phyloP scores from a whole-genome alignment of 2,888 invertebrate species.

The Orchesella flavescens region DNA sequence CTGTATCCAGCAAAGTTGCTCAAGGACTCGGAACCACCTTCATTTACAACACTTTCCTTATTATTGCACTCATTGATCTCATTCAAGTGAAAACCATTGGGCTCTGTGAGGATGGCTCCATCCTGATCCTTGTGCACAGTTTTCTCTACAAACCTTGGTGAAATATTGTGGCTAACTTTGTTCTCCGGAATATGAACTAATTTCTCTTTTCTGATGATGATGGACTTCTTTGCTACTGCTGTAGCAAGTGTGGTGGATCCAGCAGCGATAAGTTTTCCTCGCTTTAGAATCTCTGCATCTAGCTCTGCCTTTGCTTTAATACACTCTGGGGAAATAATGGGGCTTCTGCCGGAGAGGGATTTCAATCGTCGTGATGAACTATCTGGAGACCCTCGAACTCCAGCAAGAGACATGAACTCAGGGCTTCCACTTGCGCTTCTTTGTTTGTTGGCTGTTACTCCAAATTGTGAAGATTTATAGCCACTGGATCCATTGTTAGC shows the following conservation, averaged over 20 bases:
- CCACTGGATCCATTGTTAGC: background rate
- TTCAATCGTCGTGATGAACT: constrained; percentile 37
- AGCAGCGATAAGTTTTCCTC: constrained; percentile 41
- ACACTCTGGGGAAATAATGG: constrained; percentile 48
- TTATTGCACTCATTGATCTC: constrained; percentile 69
- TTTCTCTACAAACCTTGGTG: constrained; percentile 21
- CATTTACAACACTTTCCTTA: constrained; percentile 47
- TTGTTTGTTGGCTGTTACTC: constrained; percentile 20
- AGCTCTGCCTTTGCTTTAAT: constrained; percentile 57
- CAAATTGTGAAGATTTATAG: constrained; percentile 46
- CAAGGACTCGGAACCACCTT: constrained; percentile 59
- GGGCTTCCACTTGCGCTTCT: background rate
- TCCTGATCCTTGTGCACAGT: constrained; percentile 10
- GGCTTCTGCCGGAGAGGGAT: constrained; percentile 14
- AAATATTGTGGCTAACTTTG: background rate
- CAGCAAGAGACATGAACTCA: constrained; percentile 53
- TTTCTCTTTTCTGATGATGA: constrained; percentile 14
- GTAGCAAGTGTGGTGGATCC: constrained; percentile 12
- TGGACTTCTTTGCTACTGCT: background rate
- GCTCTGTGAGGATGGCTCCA: constrained; percentile 56
- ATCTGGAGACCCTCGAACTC: constrained; percentile 34
- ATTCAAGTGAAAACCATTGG: constrained; percentile 69
- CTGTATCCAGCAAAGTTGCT: constrained; percentile 86
- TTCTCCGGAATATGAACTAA: constrained; percentile 42
- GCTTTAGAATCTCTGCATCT: constrained; percentile 55